Conservation (phyloP, 2,888 invertebrate species). For the Athripsodes cinereus region DNA sequence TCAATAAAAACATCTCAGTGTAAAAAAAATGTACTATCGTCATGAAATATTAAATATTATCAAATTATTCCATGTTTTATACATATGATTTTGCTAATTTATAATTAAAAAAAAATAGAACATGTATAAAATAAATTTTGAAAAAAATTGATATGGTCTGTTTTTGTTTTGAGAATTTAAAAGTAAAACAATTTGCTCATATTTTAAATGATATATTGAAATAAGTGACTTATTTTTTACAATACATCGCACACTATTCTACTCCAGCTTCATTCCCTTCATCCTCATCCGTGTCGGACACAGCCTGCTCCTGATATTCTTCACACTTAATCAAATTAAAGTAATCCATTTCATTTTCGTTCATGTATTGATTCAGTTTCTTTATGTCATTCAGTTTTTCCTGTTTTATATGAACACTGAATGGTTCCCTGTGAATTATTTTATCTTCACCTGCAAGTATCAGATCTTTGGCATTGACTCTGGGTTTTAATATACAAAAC, state of each 20-base stretch:
- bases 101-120: too few species aligned
- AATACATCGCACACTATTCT: background rate
- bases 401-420: background rate
- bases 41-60: too few species aligned
- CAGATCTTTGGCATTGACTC: background rate
- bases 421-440: background rate
- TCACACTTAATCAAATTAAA: background rate
- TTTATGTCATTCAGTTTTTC: too few species aligned
- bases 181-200: background rate
- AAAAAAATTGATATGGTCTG: background rate
- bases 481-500: too few species aligned
- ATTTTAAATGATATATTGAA: background rate
- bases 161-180: background rate
- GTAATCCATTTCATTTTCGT: background rate
- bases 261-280: background rate
- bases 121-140: background rate
- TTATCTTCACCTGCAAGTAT: background rate
- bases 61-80: too few species aligned
- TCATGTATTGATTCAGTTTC: too few species aligned
- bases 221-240: too few species aligned
- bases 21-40: too few species aligned
- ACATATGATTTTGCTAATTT: too few species aligned
- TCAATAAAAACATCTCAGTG: too few species aligned
- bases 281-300: background rate
- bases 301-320: too few species aligned